phyloP scores from a whole-genome alignment of 2,797 vertebrate species.

The Chaetophractus vellerosus region DNA sequence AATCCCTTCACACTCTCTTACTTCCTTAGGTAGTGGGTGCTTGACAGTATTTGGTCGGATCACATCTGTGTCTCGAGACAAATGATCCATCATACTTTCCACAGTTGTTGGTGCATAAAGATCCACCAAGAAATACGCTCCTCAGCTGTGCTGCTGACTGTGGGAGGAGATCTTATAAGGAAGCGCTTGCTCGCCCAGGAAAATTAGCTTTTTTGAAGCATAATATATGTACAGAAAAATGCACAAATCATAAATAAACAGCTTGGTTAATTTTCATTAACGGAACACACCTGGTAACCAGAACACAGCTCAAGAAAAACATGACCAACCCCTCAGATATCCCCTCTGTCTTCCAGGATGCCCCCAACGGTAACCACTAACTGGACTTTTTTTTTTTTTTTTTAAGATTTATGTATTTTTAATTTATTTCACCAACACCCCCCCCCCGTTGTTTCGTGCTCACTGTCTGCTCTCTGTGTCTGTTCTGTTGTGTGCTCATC shows the following conservation, averaged over 20 bases:
- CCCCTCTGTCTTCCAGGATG: not conserved
- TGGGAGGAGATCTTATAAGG: too few species aligned
- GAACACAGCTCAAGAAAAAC: constrained; percentile 16
- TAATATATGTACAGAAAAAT: not conserved
- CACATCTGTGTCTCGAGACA: constrained; percentile 95
- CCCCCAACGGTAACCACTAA: not conserved
- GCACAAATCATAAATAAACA: too few species aligned
- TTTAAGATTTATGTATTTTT: too few species aligned
- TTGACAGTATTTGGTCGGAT: constrained; percentile 94
- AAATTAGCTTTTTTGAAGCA: not conserved
- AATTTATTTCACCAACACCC: too few species aligned
- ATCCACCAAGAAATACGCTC: constrained; percentile 93
- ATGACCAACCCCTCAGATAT: not conserved
- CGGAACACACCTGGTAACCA: not conserved
- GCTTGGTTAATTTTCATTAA: too few species aligned
- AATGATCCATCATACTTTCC: constrained; percentile 91
- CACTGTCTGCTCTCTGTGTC: too few species aligned
- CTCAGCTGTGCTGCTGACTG: too few species aligned
- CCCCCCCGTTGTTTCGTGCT: too few species aligned
- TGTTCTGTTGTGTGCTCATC: too few species aligned
- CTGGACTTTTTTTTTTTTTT: too few species aligned
- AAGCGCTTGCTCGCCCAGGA: not conserved
- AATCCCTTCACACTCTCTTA: constrained; percentile 87
- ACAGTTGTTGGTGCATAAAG: constrained; percentile 92
- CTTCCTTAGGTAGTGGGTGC: constrained; percentile 84